Percentiles rank a stretch among this genome's conserved stretches.
These are phyloP conservation scores for Gila orcuttii DNA, from an alignment of 2,113 vertebrate species.

Conservation along the genomic window DNA sequence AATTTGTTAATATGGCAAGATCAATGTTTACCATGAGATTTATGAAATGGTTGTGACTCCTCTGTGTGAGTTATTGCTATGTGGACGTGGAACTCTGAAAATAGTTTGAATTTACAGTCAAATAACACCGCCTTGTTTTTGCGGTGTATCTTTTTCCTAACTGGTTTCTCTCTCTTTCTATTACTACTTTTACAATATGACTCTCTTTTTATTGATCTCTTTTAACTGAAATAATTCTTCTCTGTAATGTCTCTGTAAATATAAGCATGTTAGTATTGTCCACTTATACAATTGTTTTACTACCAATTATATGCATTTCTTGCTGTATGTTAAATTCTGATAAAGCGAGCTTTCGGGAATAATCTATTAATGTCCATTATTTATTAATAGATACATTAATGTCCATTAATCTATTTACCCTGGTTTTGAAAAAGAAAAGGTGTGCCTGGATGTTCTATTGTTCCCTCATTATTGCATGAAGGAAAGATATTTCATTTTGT, in stretches of 20 bases:
- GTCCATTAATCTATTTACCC: slow-evolving; percentile 62
- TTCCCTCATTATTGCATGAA: slow-evolving; percentile 97
- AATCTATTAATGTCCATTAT: too few relatives aligned
- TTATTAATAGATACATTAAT: slow-evolving; percentile 17
- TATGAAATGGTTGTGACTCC: slow-evolving; percentile 43
- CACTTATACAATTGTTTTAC: slow-evolving; percentile 77
- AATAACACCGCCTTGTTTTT: slow-evolving; percentile 49
- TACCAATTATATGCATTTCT: slow-evolving; percentile 74
- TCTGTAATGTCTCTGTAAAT: slow-evolving; percentile 66
- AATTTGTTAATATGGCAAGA: slow-evolving; percentile 32
- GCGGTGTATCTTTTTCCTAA: slow-evolving; percentile 34
- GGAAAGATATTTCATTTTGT: slow-evolving; percentile 78
- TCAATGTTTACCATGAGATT: slow-evolving; percentile 51
- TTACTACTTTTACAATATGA: slow-evolving; percentile 19
- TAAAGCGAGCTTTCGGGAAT: slow-evolving; percentile 73
- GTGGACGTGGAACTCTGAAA: slow-evolving; percentile 33
- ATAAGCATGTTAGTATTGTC: slow-evolving; percentile 79
- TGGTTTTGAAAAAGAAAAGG: slow-evolving; percentile 77
- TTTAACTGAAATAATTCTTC: slow-evolving; percentile 57
- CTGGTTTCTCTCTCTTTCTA: slow-evolving; percentile 43
- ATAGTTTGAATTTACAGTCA: slow-evolving; percentile 35
- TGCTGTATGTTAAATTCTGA: slow-evolving; percentile 78
- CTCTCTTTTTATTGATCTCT: slow-evolving; percentile 35
- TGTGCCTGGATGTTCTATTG: slow-evolving; percentile 87
- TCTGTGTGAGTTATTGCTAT: slow-evolving; percentile 40